Percentiles rank a stretch among this genome's conserved stretches.
phyloP scores from a whole-genome alignment of 2,888 invertebrate species.

The Tachina lurida region DNA sequence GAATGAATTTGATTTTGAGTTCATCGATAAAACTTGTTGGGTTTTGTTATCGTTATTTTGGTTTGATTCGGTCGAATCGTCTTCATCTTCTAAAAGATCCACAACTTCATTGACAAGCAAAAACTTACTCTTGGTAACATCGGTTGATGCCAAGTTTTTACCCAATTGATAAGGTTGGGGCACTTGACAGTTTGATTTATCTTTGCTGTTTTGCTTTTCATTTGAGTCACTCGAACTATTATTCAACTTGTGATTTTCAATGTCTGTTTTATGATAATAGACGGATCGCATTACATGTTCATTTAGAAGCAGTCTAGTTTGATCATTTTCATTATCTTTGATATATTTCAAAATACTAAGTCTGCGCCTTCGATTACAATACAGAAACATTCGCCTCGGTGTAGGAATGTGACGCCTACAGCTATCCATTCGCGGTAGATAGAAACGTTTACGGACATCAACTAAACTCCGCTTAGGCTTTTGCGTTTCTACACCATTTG shows the following conservation, averaged over 20 bases:
- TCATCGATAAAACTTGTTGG: constrained; percentile 12
- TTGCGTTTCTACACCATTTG: constrained; percentile 20
- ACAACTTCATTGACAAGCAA: constrained; percentile 51
- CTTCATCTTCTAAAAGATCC: constrained; percentile 55
- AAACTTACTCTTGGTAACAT: constrained; percentile 7
- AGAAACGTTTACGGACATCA: constrained; percentile 68
- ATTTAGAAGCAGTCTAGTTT: constrained; percentile 74
- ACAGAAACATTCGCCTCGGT: constrained; percentile 74
- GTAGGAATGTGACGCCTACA: constrained; percentile 77
- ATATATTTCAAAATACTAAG: constrained; percentile 68
- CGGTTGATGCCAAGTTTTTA: neutral
- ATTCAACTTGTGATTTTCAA: constrained; percentile 32
- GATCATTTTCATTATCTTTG: constrained; percentile 73
- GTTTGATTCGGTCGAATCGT: neutral
- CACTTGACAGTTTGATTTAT: neutral
- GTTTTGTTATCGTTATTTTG: constrained; percentile 40
- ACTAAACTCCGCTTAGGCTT: constrained; percentile 53
- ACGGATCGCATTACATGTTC: constrained; percentile 76
- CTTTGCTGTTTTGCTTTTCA: neutral
- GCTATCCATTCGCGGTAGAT: constrained; percentile 39
- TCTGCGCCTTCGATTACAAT: constrained; percentile 76
- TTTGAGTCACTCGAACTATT: neutral
- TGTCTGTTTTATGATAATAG: constrained; percentile 76
- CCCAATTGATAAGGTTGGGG: neutral
- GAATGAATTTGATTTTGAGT: constrained; percentile 6